These are phyloP conservation scores for Furcula furcula DNA, from an alignment of 2,888 invertebrate species.

Conservation along the genomic window DNA sequence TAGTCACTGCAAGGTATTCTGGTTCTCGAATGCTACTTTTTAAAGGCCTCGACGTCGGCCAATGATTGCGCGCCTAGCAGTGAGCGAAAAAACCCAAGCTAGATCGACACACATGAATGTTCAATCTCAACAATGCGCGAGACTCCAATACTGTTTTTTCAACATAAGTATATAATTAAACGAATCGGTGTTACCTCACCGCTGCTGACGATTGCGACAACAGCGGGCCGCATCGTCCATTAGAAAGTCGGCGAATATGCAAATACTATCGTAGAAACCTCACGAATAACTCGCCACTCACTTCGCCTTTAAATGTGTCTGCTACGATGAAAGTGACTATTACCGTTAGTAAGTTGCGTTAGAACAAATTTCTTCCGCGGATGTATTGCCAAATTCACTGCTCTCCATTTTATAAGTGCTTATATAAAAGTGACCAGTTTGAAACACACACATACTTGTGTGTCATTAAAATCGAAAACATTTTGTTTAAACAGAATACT, in stretches of 20 bases:
- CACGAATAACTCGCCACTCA: constrained; percentile 81
- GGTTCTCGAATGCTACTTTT: constrained; percentile 55
- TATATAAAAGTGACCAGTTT: constrained; percentile 30
- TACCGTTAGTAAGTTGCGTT: constrained; percentile 76
- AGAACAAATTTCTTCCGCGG: constrained; percentile 65
- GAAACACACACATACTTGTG: constrained; percentile 35
- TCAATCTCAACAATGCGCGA: constrained; percentile 62
- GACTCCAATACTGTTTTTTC: constrained; percentile 59
- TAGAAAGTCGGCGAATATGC: constrained; percentile 82
- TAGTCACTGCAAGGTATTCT: constrained; percentile 57
- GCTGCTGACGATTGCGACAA: constrained; percentile 75
- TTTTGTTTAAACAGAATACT: constrained; percentile 49
- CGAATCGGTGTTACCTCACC: constrained; percentile 78
- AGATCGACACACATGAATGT: constrained; percentile 45
- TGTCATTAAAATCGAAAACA: constrained; percentile 45
- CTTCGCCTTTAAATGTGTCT: constrained; percentile 78
- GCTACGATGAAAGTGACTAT: constrained; percentile 79
- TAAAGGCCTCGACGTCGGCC: constrained; percentile 45
- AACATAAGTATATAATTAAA: constrained; percentile 68
- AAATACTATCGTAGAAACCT: constrained; percentile 82
- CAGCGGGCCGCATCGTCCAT: constrained; percentile 78
- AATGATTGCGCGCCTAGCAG: constrained; percentile 44
- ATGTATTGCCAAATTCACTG: constrained; percentile 52
- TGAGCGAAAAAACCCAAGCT: constrained; percentile 53
- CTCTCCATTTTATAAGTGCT: constrained; percentile 16